Conservation (phyloP, 2,797 vertebrate species). For the Anolis apletophallus region DNA sequence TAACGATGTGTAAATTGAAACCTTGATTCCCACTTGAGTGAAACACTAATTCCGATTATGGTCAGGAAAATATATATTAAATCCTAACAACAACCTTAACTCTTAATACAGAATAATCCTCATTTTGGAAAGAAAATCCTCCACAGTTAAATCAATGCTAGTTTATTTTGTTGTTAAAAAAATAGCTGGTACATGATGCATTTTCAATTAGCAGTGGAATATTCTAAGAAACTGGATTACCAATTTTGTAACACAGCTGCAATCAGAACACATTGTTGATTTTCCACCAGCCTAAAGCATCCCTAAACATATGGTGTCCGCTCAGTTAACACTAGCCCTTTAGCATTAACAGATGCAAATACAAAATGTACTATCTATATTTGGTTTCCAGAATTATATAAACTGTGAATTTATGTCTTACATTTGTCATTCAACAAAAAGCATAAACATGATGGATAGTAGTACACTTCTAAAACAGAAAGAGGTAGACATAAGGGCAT, state of each 20-base stretch:
- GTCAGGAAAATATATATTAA: too few species aligned
- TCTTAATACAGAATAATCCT: too few species aligned
- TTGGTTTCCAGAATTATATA: background rate
- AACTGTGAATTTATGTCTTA: background rate
- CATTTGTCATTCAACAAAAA: background rate
- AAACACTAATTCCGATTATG: too few species aligned
- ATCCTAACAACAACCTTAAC: too few species aligned
- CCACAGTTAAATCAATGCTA: too few species aligned
- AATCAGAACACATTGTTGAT: background rate
- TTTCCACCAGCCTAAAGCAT: slow-evolving; percentile 10
- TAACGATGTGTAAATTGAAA: too few species aligned
- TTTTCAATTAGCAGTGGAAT: background rate
- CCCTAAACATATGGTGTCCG: background rate
- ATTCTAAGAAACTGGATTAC: slow-evolving; percentile 18
- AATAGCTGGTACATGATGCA: too few species aligned
- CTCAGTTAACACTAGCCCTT: background rate
- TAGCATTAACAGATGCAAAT: background rate
- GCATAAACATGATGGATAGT: background rate
- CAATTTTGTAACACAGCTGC: slow-evolving; percentile 5
- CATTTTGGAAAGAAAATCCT: too few species aligned
- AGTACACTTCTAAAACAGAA: background rate
- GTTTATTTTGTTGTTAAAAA: too few species aligned
- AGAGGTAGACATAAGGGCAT: background rate
- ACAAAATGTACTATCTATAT: background rate
- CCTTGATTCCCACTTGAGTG: too few species aligned